A percentile compares a stretch with the other conserved stretches of the same genome.
Conservation (phyloP, 2,113 vertebrate species). For the Jacana jacana region DNA sequence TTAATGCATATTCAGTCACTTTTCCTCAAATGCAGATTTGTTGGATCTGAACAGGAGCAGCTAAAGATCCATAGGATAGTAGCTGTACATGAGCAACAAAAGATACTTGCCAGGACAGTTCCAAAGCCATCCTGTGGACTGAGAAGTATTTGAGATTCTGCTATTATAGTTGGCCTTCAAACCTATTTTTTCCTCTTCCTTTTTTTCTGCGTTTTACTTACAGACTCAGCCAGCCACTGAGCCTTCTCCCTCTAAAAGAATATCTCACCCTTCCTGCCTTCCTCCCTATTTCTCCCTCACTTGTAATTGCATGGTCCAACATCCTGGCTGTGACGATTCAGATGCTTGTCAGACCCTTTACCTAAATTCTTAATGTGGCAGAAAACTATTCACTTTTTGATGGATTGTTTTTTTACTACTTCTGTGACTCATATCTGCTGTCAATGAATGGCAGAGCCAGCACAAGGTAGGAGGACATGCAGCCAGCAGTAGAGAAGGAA, state of each 20-base stretch:
- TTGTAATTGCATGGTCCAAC: not conserved
- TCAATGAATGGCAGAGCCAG: not conserved
- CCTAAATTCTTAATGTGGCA: not conserved
- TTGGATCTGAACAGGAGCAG: not conserved
- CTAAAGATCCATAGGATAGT: not conserved
- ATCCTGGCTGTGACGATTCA: constrained; percentile 6
- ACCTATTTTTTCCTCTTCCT: not conserved
- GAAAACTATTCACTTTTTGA: not conserved
- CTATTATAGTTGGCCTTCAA: not conserved
- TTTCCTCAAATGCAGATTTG: constrained; percentile 12
- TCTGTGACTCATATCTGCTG: not conserved
- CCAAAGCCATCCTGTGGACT: not conserved
- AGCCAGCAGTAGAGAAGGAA: not conserved
- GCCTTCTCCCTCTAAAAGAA: not conserved
- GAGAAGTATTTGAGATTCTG: not conserved
- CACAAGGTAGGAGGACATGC: not conserved
- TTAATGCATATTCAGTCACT: not conserved
- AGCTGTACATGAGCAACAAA: not conserved
- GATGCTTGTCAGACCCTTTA: not conserved
- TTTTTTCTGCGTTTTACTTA: not conserved
- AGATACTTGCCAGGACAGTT: not conserved
- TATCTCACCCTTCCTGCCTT: not conserved
- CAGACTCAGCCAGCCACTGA: not conserved
- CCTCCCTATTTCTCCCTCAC: not conserved
- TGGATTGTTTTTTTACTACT: not conserved